These are phyloP conservation scores for Microtus oregoni DNA, from an alignment of 2,113 vertebrate genomes.

Conservation along the genomic window DNA sequence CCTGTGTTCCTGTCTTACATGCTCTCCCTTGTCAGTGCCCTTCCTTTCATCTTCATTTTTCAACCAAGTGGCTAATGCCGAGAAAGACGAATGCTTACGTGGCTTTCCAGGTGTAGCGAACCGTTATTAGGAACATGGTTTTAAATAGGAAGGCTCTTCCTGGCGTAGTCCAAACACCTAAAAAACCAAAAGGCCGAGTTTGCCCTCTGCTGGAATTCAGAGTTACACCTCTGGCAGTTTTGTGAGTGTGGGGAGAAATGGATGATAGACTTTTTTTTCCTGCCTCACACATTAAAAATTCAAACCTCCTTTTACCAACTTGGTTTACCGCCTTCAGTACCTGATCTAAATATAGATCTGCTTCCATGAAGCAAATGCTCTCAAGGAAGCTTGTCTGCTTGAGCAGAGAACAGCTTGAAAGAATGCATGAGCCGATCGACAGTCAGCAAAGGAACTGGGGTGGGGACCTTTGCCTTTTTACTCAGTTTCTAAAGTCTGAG, in stretches of 20 bases:
- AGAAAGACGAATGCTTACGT: constrained; percentile 31
- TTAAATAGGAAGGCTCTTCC: not conserved
- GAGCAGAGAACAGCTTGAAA: not conserved
- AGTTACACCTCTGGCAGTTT: constrained; percentile 71
- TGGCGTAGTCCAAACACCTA: not conserved
- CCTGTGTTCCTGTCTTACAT: constrained; percentile 34
- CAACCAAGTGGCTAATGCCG: constrained; percentile 54
- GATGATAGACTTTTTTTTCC: not conserved
- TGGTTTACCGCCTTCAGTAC: not conserved
- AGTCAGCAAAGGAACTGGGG: fast-evolving
- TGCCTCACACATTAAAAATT: not conserved
- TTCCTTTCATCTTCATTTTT: constrained; percentile 63
- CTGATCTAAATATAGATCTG: not conserved
- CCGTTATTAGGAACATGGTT: not conserved
- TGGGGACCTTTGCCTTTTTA: not conserved
- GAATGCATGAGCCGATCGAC: no score
- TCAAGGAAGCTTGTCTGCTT: not conserved
- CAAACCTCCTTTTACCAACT: not conserved
- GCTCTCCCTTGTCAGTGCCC: constrained; percentile 51
- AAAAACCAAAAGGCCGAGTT: constrained; percentile 82
- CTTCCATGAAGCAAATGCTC: not conserved
- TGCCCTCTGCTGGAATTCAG: constrained; percentile 88
- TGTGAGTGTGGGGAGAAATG: not conserved
- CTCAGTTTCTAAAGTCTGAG: not conserved
- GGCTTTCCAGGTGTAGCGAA: constrained; percentile 47